Evolutionary conservation across 2,113 vertebrate species (phyloP).

Genomic region (Eubucco bourcierii): DNA sequence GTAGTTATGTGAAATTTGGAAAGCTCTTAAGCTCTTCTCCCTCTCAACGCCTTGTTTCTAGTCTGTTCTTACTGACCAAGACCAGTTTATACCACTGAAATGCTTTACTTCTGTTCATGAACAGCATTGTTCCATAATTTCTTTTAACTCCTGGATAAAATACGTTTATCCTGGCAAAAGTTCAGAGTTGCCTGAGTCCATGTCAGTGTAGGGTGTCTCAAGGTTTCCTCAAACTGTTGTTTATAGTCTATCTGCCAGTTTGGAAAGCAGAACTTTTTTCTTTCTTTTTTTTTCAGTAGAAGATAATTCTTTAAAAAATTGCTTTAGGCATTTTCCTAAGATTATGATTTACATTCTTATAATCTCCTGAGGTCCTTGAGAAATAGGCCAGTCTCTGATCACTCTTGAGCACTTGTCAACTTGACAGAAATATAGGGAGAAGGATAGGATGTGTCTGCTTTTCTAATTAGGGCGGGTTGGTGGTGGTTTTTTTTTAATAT

Average conservation of each 20-base stretch:
- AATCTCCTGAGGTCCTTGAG: slow-evolving; percentile 72
- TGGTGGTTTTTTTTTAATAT: slow-evolving; percentile 43
- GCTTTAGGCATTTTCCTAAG: slow-evolving; percentile 70
- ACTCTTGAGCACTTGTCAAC: slow-evolving; percentile 72
- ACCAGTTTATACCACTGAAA: not conserved
- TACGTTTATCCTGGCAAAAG: slow-evolving; percentile 46
- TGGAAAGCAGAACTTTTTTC: not conserved
- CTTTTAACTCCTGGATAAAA: not conserved
- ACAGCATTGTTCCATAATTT: slow-evolving; percentile 22
- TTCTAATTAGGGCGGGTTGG: slow-evolving; percentile 62
- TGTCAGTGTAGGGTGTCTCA: slow-evolving; percentile 22
- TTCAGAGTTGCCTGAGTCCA: slow-evolving; percentile 23
- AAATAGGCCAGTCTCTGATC: slow-evolving; percentile 77
- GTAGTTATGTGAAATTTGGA: not conserved
- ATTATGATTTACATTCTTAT: slow-evolving; percentile 74
- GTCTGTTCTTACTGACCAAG: not conserved
- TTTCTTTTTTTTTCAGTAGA: not conserved
- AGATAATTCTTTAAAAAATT: slow-evolving; percentile 52
- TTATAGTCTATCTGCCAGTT: slow-evolving; percentile 47
- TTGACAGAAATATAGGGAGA: slow-evolving; percentile 72
- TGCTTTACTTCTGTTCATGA: slow-evolving; percentile 19
- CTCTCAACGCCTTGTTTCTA: not conserved
- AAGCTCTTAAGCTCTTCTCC: not conserved
- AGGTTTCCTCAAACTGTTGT: slow-evolving; percentile 30
- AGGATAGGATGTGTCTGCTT: slow-evolving; percentile 69